Evolutionary conservation across 35 echinoderm and acorn worm genomes (phyloP).

Genomic region (Chiridota heheva): DNA sequence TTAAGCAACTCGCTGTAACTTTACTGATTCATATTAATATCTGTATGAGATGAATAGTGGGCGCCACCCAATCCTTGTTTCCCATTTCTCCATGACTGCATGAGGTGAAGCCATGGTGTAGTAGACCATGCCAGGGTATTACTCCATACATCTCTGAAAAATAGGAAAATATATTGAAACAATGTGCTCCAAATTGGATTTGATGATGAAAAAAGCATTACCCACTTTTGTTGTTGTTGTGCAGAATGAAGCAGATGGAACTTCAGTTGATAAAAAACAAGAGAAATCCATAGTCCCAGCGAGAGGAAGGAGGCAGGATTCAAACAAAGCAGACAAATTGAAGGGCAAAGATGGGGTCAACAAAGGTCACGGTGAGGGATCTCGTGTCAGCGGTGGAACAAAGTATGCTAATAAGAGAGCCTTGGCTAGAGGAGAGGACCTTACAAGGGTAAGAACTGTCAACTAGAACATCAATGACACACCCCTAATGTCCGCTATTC

Average conservation of each 20-base stretch:
- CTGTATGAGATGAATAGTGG: too few species aligned
- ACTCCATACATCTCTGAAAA: too few species aligned
- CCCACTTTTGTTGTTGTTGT: too few species aligned
- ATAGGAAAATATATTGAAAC: too few species aligned
- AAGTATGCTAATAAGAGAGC: conserved; percentile 65
- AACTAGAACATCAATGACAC: neutral
- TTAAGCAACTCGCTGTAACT: too few species aligned
- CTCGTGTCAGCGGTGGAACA: neutral
- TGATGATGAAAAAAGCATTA: too few species aligned
- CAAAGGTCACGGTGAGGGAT: conserved; percentile 11
- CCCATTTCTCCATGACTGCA: too few species aligned
- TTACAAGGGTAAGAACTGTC: conserved; percentile 44
- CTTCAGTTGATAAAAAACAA: conserved; percentile 29
- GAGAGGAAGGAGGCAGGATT: neutral
- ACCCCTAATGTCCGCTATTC: neutral
- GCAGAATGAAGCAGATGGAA: conserved; percentile 29
- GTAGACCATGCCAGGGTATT: too few species aligned
- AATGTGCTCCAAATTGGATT: too few species aligned
- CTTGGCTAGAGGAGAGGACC: conserved; percentile 75
- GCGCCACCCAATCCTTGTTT: too few species aligned
- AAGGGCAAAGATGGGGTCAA: conserved; percentile 16
- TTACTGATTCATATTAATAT: too few species aligned
- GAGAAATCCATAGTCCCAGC: conserved; percentile 2
- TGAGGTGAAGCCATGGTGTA: too few species aligned
- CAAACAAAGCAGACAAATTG: neutral